Conservation (phyloP, 1,140 invertebrate genomes). For the Lethrus apterus region DNA sequence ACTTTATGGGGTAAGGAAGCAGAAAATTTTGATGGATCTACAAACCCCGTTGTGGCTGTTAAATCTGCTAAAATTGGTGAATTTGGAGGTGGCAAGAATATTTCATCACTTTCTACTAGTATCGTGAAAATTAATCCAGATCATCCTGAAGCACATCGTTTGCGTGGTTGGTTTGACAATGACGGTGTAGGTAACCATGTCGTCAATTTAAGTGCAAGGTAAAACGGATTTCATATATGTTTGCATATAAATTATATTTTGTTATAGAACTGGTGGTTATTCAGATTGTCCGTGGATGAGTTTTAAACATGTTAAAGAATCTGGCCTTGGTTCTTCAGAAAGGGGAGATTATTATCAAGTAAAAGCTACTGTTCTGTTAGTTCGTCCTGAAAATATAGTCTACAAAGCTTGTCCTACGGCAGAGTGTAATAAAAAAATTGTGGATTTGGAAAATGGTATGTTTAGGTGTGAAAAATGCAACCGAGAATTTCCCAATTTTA, state of each 20-base stretch:
- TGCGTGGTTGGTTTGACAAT: conserved; percentile 86
- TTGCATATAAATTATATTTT: too few species aligned
- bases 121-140: conserved; percentile 80
- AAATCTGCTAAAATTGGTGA: conserved; percentile 72
- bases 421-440: conserved; percentile 88
- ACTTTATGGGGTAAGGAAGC: conserved; percentile 78
- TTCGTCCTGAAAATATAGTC: conserved; percentile 70
- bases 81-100: conserved; percentile 64
- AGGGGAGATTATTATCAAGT: conserved; percentile 72
- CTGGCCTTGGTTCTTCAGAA: conserved; percentile 55
- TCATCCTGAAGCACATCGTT: conserved; percentile 72
- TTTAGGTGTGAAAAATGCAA: conserved; percentile 95
- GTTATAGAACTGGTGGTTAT: conserved; percentile 42
- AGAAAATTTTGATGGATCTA: conserved; percentile 70
- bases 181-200: conserved; percentile 55
- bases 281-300: conserved; percentile 54
- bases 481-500: conserved; percentile 74
- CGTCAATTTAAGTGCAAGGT: conserved; percentile 57
- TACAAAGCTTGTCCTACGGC: conserved; percentile 85
- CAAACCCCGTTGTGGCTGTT: conserved; percentile 72
- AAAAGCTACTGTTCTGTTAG: conserved; percentile 60
- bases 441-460: conserved; percentile 79
- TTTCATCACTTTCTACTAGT: conserved; percentile 52
- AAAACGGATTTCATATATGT: too few species aligned
- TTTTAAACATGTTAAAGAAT: conserved; percentile 62